Conservation (phyloP, 2,888 invertebrate species). For the Rhabditoides inermis region DNA sequence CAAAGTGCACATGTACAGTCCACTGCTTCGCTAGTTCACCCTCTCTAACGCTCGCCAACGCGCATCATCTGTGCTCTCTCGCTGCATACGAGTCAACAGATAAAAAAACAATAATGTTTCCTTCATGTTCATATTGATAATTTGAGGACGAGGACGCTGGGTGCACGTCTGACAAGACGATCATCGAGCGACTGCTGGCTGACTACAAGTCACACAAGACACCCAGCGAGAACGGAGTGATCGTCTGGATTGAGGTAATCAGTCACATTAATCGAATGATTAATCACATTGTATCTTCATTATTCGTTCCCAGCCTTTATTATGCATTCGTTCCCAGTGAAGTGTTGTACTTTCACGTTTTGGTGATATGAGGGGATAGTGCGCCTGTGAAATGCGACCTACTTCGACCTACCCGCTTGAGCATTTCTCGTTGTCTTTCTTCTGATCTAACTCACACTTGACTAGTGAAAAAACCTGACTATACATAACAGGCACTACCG, state of each 20-base stretch:
- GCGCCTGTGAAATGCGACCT: neutral
- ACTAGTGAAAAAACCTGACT: neutral
- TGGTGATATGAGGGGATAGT: neutral
- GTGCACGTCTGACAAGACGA: slow-evolving; percentile 42
- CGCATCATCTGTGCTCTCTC: neutral
- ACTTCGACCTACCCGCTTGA: neutral
- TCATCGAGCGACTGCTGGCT: slow-evolving; percentile 35
- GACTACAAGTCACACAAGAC: slow-evolving; percentile 39
- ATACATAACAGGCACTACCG: neutral
- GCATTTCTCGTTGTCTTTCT: neutral
- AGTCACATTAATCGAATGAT: too few relatives aligned
- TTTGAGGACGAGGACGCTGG: slow-evolving; percentile 43
- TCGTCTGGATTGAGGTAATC: slow-evolving; percentile 42
- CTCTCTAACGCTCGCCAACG: neutral
- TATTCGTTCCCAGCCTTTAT: neutral
- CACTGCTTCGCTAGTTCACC: neutral
- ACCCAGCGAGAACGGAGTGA: slow-evolving; percentile 41
- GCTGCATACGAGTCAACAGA: too few relatives aligned
- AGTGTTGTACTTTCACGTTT: neutral
- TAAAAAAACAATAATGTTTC: too few relatives aligned
- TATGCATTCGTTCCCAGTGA: neutral
- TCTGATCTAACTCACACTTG: neutral
- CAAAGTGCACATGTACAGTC: neutral
- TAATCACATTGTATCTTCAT: neutral
- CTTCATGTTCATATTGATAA: too few relatives aligned